Evolutionary conservation across 1,140 invertebrate species (phyloP).

Genomic region (Lepidostoma basale): DNA sequence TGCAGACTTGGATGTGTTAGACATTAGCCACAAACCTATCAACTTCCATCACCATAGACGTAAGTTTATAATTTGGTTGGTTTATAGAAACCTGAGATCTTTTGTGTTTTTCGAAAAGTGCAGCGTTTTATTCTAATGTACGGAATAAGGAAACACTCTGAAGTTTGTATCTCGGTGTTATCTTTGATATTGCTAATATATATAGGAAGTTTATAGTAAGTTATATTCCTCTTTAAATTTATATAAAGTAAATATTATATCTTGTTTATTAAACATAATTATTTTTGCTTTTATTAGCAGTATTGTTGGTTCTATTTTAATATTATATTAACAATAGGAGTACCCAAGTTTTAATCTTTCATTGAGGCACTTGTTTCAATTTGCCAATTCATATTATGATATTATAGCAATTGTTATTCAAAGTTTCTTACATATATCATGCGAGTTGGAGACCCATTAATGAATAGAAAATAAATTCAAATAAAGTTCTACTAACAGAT

Average conservation of each 20-base stretch:
- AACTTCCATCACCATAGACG: conserved; percentile 40
- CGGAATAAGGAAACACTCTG: conserved; percentile 44
- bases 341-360: too few relatives aligned
- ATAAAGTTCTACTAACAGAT: too few relatives aligned
- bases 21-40: conserved; percentile 18
- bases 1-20: conserved; percentile 3
- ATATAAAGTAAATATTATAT: conserved; percentile 22
- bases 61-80: conserved; percentile 45
- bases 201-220: conserved; percentile 35
- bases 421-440: too few relatives aligned
- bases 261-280: conserved; percentile 25
- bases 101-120: conserved; percentile 43
- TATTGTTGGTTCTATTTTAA: background rate
- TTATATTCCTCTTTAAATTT: conserved; percentile 37
- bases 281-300: conserved; percentile 41
- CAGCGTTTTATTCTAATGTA: conserved; percentile 47
- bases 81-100: conserved; percentile 45
- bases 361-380: too few relatives aligned
- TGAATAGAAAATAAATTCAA: too few relatives aligned
- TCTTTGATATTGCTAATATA: conserved; percentile 43
- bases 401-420: too few relatives aligned
- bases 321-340: too few relatives aligned
- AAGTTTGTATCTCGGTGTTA: conserved; percentile 38
- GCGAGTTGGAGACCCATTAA: too few relatives aligned
- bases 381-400: too few relatives aligned